phyloP scores from a whole-genome alignment of 1,140 invertebrate genomes.

The Drosophila sturtevanti region DNA sequence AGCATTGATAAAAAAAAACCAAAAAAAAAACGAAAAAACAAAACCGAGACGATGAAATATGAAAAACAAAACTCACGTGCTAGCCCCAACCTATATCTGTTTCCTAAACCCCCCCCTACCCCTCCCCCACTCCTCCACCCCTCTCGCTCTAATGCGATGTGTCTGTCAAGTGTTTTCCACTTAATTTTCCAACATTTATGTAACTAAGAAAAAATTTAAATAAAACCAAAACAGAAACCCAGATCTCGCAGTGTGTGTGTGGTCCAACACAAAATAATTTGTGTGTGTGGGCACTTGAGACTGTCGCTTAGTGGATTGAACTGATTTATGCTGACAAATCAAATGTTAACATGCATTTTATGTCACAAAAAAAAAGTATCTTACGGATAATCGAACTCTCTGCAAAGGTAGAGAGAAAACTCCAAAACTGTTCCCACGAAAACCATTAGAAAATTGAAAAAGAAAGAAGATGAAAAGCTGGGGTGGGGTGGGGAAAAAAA shows the following conservation, averaged over 20 bases:
- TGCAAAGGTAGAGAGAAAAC: neutral
- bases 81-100: neutral
- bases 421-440: conserved; percentile 3
- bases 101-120: conserved; percentile 18
- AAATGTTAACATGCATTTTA: conserved; percentile 66
- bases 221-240: conserved; percentile 52
- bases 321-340: conserved; percentile 76
- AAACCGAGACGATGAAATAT: neutral
- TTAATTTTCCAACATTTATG: conserved; percentile 69
- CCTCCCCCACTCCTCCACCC: conserved; percentile 24
- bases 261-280: conserved; percentile 42
- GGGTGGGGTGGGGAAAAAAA: no score
- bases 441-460: neutral
- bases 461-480: conserved; percentile 18
- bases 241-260: conserved; percentile 61
- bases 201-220: conserved; percentile 68
- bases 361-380: conserved; percentile 55
- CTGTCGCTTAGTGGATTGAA: conserved; percentile 29
- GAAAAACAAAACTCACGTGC: conserved; percentile 55
- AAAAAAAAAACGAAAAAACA: conserved; percentile 1
- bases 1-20: conserved; percentile 31
- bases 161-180: conserved; percentile 70
- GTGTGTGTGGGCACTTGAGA: conserved; percentile 66
- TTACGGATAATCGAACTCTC: conserved; percentile 18
- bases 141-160: neutral